phyloP scores from a whole-genome alignment of 1,140 invertebrate genomes.

The Papilio polyxenes region DNA sequence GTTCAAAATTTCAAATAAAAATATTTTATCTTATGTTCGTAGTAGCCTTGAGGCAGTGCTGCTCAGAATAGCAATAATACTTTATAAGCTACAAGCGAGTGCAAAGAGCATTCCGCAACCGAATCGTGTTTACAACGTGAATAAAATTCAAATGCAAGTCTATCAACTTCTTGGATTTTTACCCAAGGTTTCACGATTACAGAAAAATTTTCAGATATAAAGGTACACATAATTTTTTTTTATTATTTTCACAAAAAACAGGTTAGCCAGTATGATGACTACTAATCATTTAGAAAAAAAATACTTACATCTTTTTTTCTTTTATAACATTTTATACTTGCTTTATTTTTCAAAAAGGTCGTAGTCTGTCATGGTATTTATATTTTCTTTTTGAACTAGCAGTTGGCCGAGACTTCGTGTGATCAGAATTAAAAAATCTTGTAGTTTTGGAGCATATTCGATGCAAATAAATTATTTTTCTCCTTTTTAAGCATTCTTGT shows the following conservation, averaged over 20 bases:
- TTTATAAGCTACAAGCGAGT: conserved; percentile 7
- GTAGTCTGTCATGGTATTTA: no score
- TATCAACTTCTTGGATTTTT: background rate
- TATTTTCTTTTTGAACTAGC: no score
- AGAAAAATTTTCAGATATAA: background rate
- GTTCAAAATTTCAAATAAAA: conserved; percentile 12
- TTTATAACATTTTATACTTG: background rate
- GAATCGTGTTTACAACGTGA: conserved; percentile 1
- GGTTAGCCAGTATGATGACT: no score
- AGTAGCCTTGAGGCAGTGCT: background rate
- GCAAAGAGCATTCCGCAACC: conserved; percentile 19
- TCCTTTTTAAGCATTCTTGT: background rate
- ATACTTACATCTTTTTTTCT: background rate
- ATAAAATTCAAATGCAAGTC: conserved; percentile 1
- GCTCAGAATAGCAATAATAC: conserved; percentile 12
- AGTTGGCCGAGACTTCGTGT: no score
- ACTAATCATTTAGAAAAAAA: no score
- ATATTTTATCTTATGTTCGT: background rate
- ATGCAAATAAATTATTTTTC: no score
- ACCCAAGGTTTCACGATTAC: background rate
- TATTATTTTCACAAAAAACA: no score
- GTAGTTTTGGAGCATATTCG: no score
- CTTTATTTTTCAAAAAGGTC: background rate
- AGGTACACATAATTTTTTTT: background rate
- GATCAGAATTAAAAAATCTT: no score